These are phyloP conservation scores for Eptesicus fuscus DNA, from an alignment of 2,113 vertebrate species.

Conservation along the genomic window DNA sequence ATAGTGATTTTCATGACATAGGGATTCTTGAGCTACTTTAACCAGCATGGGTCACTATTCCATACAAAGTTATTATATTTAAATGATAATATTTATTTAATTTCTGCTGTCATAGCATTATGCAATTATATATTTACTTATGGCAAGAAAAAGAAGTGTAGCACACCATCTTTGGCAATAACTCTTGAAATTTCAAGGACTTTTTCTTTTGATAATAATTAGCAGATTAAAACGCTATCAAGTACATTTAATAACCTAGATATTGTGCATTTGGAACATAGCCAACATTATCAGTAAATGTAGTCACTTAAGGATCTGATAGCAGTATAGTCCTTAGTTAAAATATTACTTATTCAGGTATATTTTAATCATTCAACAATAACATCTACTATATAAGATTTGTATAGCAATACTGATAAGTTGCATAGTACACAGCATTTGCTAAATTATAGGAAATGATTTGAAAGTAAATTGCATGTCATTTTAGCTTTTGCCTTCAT, in stretches of 20 bases:
- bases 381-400: not conserved
- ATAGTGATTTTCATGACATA: not conserved
- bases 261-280: conserved; percentile 56
- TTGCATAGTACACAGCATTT: not conserved
- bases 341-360: conserved; percentile 31
- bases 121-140: not conserved
- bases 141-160: not conserved
- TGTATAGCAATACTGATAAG: not conserved
- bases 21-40: not conserved
- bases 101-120: not conserved
- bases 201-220: conserved; percentile 61
- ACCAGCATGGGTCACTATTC: not conserved
- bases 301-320: not conserved
- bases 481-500: not conserved
- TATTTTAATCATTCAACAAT: conserved; percentile 26
- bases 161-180: conserved; percentile 32
- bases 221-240: conserved; percentile 53
- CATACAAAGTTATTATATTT: not conserved
- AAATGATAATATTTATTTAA: conserved; percentile 19
- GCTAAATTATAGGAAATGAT: not conserved
- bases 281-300: conserved; percentile 35
- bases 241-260: conserved; percentile 50
- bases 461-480: not conserved
- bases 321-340: not conserved
- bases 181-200: conserved; percentile 66